A percentile compares a stretch with the other conserved stretches of the same genome.
Conservation (phyloP, 2,113 vertebrate species). For the Neolamprologus longior region DNA sequence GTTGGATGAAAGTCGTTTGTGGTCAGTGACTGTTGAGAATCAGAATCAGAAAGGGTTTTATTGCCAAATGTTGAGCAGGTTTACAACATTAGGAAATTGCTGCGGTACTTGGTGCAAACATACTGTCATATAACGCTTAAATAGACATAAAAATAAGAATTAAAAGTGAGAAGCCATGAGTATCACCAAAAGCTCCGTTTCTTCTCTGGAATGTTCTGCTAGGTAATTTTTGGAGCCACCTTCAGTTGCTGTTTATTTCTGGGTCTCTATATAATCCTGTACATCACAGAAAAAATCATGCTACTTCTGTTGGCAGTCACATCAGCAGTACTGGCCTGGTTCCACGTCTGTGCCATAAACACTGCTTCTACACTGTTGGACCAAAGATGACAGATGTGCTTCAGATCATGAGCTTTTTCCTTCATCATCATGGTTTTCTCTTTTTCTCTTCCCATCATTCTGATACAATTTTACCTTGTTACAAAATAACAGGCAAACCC, state of each 20-base stretch:
- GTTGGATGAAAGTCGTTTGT: not conserved
- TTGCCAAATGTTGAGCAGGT: no score
- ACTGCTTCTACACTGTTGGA: not conserved
- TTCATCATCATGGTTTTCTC: not conserved
- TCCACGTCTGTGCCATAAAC: not conserved
- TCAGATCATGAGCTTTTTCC: not conserved
- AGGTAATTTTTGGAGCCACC: not conserved
- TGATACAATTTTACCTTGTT: not conserved
- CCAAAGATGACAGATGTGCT: not conserved
- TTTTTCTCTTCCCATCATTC: not conserved
- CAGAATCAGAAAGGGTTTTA: no score
- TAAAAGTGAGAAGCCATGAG: not conserved
- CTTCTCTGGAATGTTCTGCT: not conserved
- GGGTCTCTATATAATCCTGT: not conserved
- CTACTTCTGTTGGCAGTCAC: not conserved
- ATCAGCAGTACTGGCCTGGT: not conserved
- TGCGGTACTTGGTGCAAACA: no score
- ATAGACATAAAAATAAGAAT: no score
- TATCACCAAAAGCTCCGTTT: not conserved
- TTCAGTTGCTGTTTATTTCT: not conserved
- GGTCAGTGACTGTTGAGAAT: fast-evolving
- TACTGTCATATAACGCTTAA: no score
- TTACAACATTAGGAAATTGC: no score
- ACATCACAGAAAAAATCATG: not conserved
- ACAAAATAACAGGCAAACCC: not conserved